Percentiles rank a stretch among this genome's conserved stretches.
Conservation (phyloP, 1,140 invertebrate species). For the Phymastichus coffea region DNA sequence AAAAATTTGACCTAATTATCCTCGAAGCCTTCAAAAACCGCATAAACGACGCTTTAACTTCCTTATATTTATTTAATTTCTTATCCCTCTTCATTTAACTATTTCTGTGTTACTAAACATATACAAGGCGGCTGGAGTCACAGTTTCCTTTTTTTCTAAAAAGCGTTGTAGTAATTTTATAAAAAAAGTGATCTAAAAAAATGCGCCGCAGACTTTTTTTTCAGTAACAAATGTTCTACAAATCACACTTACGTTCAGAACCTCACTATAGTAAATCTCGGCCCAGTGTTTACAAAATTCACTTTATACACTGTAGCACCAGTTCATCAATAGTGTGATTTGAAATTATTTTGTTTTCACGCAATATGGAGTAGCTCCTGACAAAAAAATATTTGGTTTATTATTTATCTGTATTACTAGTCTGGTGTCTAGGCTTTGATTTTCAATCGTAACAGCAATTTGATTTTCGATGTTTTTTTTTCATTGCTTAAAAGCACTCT, state of each 20-base stretch:
- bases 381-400: background rate
- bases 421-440: background rate
- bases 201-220: constrained; percentile 11
- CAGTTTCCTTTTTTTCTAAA: constrained; percentile 6
- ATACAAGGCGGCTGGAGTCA: background rate
- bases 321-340: constrained; percentile 1
- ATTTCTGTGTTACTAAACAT: no score
- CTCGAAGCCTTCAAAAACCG: constrained; percentile 14
- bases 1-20: constrained; percentile 8
- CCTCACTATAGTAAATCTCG: background rate
- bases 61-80: background rate
- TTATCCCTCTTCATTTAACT: background rate
- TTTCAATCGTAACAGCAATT: no score
- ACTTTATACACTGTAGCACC: constrained; percentile 6
- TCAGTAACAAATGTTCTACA: background rate
- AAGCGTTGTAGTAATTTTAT: constrained; percentile 4
- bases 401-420: background rate
- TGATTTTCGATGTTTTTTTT: no score
- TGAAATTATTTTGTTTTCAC: background rate
- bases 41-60: constrained; percentile 8
- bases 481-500: constrained; percentile 1
- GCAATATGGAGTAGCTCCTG: constrained; percentile 2
- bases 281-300: background rate
- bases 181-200: constrained; percentile 21
- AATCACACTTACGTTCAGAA: background rate